These are phyloP conservation scores for Amblyjoppa fuscipennis DNA, from an alignment of 2,888 invertebrate species.

Conservation along the genomic window DNA sequence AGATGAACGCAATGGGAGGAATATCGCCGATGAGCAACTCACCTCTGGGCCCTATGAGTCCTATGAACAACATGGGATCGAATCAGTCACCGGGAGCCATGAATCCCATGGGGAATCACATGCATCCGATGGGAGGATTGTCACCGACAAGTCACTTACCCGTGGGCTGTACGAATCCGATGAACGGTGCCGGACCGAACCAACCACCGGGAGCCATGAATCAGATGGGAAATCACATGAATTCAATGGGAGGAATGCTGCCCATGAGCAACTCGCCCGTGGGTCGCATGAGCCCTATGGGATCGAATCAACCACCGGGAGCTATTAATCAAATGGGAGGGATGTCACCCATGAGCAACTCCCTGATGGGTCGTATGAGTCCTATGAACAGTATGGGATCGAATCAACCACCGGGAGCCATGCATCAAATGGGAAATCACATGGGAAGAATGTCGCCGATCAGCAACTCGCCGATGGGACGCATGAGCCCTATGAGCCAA, in stretches of 20 bases:
- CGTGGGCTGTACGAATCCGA: not conserved
- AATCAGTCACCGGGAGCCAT: slow-evolving; percentile 90
- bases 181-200: slow-evolving; percentile 81
- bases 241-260: slow-evolving; percentile 88
- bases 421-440: slow-evolving; percentile 11
- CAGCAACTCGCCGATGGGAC: slow-evolving; percentile 84
- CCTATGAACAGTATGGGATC: slow-evolving; percentile 9
- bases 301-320: slow-evolving; percentile 84
- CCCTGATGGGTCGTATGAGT: not conserved
- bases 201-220: slow-evolving; percentile 85
- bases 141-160: slow-evolving; percentile 12
- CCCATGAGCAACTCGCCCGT: slow-evolving; percentile 92
- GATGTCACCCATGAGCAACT: slow-evolving; percentile 67
- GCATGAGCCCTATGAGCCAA: not conserved
- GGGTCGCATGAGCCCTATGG: slow-evolving; percentile 87
- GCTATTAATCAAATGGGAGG: slow-evolving; percentile 86
- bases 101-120: slow-evolving; percentile 86
- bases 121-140: slow-evolving; percentile 85
- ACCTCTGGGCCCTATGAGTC: slow-evolving; percentile 88
- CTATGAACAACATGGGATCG: slow-evolving; percentile 88
- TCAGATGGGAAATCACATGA: slow-evolving; percentile 86
- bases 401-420: slow-evolving; percentile 3
- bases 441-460: slow-evolving; percentile 85
- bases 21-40: slow-evolving; percentile 83
- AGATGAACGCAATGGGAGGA: slow-evolving; percentile 84